Conservation (phyloP, 2,888 invertebrate species). For the Drosophila prolongata region DNA sequence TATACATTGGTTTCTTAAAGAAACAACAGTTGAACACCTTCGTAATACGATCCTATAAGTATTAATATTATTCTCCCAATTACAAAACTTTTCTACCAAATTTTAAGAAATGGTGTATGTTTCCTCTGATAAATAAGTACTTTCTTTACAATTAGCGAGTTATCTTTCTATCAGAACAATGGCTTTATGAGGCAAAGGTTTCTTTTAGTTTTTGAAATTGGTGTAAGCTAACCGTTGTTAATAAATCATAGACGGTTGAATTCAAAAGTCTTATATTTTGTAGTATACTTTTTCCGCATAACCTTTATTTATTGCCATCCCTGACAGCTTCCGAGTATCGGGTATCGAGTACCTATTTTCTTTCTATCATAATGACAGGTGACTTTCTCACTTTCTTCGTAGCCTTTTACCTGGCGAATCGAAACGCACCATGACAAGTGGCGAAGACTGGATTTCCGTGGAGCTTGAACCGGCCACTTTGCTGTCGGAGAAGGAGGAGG, state of each 20-base stretch:
- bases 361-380: slow-evolving; percentile 16
- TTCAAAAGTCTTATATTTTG: neutral
- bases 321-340: slow-evolving; percentile 11
- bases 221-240: neutral
- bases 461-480: slow-evolving; percentile 17
- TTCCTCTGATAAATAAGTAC: too few relatives aligned
- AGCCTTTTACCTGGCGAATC: neutral
- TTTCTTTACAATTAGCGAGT: too few relatives aligned
- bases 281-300: neutral
- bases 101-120: too few relatives aligned
- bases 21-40: too few relatives aligned
- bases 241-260: neutral
- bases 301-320: slow-evolving; percentile 12
- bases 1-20: too few relatives aligned
- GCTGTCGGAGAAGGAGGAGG: slow-evolving; percentile 23
- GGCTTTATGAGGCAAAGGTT: too few relatives aligned
- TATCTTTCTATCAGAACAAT: too few relatives aligned
- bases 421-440: slow-evolving; percentile 11
- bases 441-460: neutral
- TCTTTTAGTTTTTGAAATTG: too few relatives aligned
- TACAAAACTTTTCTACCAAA: too few relatives aligned
- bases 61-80: too few relatives aligned
- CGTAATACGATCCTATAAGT: too few relatives aligned
- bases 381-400: neutral
- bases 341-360: slow-evolving; percentile 6